Conservation (phyloP, 2,797 vertebrate species). For the Typhlichthys eigenmanni region DNA sequence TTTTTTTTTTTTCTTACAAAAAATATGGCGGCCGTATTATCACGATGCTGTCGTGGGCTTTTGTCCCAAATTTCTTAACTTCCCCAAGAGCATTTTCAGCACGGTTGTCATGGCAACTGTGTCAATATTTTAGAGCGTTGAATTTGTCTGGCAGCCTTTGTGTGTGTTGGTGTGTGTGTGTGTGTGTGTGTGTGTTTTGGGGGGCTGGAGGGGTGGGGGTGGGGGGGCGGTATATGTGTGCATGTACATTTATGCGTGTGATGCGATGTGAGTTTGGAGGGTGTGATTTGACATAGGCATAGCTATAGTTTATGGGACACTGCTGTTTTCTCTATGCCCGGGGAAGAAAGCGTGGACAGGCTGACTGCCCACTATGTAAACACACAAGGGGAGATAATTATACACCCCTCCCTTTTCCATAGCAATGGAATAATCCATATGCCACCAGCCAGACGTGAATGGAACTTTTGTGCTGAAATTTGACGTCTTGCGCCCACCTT, state of each 20-base stretch:
- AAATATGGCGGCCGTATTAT: conserved; percentile 6
- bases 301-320: not conserved
- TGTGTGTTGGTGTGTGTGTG: conserved; percentile 24
- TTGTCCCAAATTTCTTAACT: conserved; percentile 48
- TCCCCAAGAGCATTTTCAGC: conserved; percentile 51
- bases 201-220: not conserved
- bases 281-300: not conserved
- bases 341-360: not conserved
- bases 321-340: not conserved
- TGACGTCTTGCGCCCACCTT: not conserved
- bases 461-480: conserved; percentile 34
- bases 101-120: conserved; percentile 58
- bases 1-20: not conserved
- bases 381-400: conserved; percentile 51
- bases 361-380: conserved; percentile 25
- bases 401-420: conserved; percentile 12
- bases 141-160: conserved; percentile 18
- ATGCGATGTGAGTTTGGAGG: not conserved
- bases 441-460: conserved; percentile 40
- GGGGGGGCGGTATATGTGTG: conserved; percentile 1
- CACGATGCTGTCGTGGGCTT: conserved; percentile 38
- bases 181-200: conserved; percentile 16
- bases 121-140: conserved; percentile 70
- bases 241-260: conserved; percentile 21
- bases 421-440: conserved; percentile 46